Evolutionary conservation across 2,797 vertebrate genomes (phyloP).

Genomic region (Chaetophractus vellerosus): DNA sequence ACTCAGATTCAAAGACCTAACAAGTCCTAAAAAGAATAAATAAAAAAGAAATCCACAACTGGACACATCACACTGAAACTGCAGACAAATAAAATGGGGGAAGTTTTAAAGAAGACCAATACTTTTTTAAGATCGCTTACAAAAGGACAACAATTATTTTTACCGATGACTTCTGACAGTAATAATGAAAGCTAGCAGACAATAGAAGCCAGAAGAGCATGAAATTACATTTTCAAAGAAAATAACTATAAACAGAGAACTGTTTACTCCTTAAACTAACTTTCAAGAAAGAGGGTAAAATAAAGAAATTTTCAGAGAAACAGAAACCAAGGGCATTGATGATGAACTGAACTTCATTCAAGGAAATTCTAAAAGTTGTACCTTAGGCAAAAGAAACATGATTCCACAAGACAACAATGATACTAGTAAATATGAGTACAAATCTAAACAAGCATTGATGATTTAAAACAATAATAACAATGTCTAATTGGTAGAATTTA

Average conservation of each 20-base stretch:
- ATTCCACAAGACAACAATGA: not conserved
- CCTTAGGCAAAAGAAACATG: not conserved
- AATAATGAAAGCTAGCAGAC: slow-evolving; percentile 52
- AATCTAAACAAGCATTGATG: not conserved
- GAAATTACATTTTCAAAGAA: slow-evolving; percentile 56
- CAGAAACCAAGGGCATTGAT: not conserved
- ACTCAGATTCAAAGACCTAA: slow-evolving; percentile 29
- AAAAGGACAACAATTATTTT: slow-evolving; percentile 55
- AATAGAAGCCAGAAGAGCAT: not conserved
- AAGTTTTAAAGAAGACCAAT: not conserved
- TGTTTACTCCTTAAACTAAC: not conserved
- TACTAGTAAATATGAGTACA: not conserved
- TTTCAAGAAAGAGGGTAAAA: not conserved
- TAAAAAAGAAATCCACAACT: not conserved
- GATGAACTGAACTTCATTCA: not conserved
- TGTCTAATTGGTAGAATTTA: not conserved
- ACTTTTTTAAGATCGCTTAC: slow-evolving; percentile 1
- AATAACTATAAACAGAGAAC: not conserved
- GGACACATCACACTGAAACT: slow-evolving; percentile 2
- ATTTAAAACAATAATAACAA: not conserved
- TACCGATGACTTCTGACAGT: slow-evolving; percentile 25
- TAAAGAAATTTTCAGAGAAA: slow-evolving; percentile 17
- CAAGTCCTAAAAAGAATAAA: slow-evolving; percentile 12
- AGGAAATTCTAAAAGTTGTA: not conserved
- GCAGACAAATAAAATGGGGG: not conserved